These are phyloP conservation scores for Criorhina ranunculi DNA, from an alignment of 2,888 invertebrate species.

Conservation along the genomic window DNA sequence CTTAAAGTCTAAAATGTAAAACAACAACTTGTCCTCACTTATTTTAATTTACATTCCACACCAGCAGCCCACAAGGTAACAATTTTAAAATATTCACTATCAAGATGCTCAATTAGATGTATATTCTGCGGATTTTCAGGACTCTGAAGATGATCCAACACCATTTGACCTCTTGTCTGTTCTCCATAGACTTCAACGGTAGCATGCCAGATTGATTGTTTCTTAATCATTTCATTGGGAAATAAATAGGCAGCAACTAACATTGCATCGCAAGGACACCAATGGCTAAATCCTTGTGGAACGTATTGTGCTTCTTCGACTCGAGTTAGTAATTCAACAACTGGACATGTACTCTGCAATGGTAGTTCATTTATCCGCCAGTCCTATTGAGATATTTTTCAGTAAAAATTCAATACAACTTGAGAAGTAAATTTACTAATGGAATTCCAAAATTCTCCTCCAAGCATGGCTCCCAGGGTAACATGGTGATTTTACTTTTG, in stretches of 20 bases:
- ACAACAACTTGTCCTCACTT: not conserved
- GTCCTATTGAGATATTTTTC: conserved; percentile 81
- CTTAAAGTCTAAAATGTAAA: no score
- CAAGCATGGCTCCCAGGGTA: conserved; percentile 90
- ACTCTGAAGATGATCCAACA: conserved; percentile 86
- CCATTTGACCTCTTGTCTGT: conserved; percentile 88
- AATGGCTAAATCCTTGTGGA: conserved; percentile 78
- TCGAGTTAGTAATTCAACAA: conserved; percentile 85
- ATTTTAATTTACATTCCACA: conserved; percentile 10
- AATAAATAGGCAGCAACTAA: conserved; percentile 85
- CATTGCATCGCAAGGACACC: conserved; percentile 86
- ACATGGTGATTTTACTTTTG: conserved; percentile 87
- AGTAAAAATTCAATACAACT: conserved; percentile 87
- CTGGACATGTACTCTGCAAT: conserved; percentile 79
- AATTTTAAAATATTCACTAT: conserved; percentile 85
- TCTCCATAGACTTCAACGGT: conserved; percentile 87
- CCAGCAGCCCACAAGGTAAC: conserved; percentile 84
- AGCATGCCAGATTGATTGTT: conserved; percentile 83
- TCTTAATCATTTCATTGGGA: conserved; percentile 83
- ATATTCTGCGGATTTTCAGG: conserved; percentile 80
- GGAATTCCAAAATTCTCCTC: conserved; percentile 80
- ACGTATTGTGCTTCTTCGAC: conserved; percentile 84
- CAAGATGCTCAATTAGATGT: conserved; percentile 83
- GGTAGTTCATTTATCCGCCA: conserved; percentile 85
- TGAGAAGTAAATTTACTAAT: conserved; percentile 86